Evolutionary conservation across 2,113 vertebrate species (phyloP).

Genomic region (Nansenia antarctica): DNA sequence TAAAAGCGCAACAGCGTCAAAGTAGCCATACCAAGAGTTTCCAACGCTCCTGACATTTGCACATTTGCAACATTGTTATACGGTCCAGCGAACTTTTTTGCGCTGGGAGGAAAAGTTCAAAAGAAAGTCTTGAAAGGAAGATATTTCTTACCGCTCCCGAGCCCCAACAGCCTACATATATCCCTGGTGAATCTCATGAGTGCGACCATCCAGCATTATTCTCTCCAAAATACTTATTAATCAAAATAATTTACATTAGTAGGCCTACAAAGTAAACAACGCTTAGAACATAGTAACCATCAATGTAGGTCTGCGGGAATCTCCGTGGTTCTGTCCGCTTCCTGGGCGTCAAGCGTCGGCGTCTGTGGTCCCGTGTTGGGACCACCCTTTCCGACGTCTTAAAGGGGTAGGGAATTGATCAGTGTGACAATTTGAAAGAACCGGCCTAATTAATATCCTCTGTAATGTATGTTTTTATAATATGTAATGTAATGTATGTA

Average conservation of each 20-base stretch:
- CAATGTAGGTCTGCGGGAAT: conserved; percentile 55
- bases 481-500: no score
- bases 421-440: no score
- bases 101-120: conserved; percentile 33
- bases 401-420: conserved; percentile 71
- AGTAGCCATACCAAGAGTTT: not conserved
- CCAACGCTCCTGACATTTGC: no score
- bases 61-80: no score
- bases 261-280: not conserved
- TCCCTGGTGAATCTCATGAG: conserved; percentile 78
- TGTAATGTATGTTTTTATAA: no score
- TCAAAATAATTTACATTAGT: not conserved
- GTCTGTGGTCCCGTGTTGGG: conserved; percentile 5
- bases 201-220: conserved; percentile 78
- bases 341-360: conserved; percentile 64
- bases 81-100: no score
- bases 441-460: no score
- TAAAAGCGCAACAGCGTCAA: not conserved
- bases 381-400: conserved; percentile 64
- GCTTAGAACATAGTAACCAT: conserved; percentile 26
- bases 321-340: conserved; percentile 67
- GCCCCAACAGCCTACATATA: conserved; percentile 73
- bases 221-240: conserved; percentile 16
- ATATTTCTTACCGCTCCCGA: conserved; percentile 73
- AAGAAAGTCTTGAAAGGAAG: conserved; percentile 58